Base-by-base conservation (phyloP, 2,797 vertebrate genomes). In the Phoxinus dragarum region DNA sequence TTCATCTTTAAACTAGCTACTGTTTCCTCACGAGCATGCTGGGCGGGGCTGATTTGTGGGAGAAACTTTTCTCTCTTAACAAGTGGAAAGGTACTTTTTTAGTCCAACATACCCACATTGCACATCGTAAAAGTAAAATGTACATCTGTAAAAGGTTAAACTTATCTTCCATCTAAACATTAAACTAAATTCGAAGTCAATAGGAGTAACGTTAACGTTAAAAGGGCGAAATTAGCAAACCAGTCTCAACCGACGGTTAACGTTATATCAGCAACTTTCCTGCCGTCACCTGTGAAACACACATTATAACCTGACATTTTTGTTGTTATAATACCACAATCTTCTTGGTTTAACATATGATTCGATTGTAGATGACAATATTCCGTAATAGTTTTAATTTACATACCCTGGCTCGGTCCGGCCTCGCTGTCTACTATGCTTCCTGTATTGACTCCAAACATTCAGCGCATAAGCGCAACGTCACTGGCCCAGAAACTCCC, bases 381-480 rank as follows among this genome's bases (percentile, higher is more conserved):
- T 14, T 69, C 10, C 23, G 42, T 23, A 19, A 76, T 31, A 61
- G 27, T 19, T 73, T 80, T 40, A n/a, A 52, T 80, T 66, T 80
- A 52, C 77, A 49, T 49, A 74, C 69, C 56, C 73, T 80, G 12
- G 17, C 47, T 84, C 52, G 68, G 68, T 74, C n/a, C 77, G 68
- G 68, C 77, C 77, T 66, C 77, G 84, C 42, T 17, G 66, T 73
- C 68, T 80, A 40, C 52, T 52, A 64, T 69, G 27, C 83, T 79
- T 85, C 84, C 77, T 80, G 77, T 71, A 49, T 66, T 49, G 56
- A 66, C 42, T 64, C 54, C 27, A 85, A 72, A 80, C 76, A 72
- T 85, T 47, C 49, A 67, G 27, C 44, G 59, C 42, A 23, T 12
- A 9, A 12, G 47, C 16, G 40, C 9, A 47, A 69, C 75, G 84